Percentiles rank a stretch among this genome's conserved stretches.
Conservation (phyloP, 2,888 invertebrate species). For the Lycia hirtaria region DNA sequence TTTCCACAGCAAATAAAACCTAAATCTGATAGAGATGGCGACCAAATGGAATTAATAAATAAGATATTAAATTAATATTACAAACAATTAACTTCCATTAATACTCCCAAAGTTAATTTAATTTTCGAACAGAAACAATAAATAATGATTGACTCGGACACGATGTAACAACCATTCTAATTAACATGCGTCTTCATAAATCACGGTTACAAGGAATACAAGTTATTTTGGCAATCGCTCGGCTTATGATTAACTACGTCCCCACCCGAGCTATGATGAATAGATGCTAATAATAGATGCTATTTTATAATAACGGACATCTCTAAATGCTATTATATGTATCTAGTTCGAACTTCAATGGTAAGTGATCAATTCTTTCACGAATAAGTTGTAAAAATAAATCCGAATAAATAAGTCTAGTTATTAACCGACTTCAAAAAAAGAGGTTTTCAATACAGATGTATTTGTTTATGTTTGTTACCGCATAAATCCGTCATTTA, state of each 20-base stretch:
- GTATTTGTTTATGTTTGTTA: no score
- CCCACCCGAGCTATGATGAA: conserved; percentile 72
- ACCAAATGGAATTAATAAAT: background rate
- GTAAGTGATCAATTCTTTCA: background rate
- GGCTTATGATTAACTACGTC: conserved; percentile 60
- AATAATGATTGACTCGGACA: conserved; percentile 52
- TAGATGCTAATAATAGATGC: conserved; percentile 72
- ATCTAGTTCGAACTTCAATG: background rate
- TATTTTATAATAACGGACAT: conserved; percentile 60
- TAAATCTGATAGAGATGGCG: background rate
- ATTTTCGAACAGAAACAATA: conserved; percentile 36
- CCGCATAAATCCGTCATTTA: no score
- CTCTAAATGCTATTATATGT: conserved; percentile 7
- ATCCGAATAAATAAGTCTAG: no score
- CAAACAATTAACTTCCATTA: conserved; percentile 6
- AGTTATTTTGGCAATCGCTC: conserved; percentile 80
- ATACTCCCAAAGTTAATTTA: background rate
- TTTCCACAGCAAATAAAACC: no score
- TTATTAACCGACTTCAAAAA: no score
- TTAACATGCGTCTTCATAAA: conserved; percentile 70
- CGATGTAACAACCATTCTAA: conserved; percentile 57
- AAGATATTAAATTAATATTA: conserved; percentile 4
- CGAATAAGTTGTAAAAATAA: background rate
- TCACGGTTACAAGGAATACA: conserved; percentile 69
- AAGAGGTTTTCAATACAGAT: no score